phyloP scores from a whole-genome alignment of 2,113 vertebrate species.

The Gorilla gorilla region DNA sequence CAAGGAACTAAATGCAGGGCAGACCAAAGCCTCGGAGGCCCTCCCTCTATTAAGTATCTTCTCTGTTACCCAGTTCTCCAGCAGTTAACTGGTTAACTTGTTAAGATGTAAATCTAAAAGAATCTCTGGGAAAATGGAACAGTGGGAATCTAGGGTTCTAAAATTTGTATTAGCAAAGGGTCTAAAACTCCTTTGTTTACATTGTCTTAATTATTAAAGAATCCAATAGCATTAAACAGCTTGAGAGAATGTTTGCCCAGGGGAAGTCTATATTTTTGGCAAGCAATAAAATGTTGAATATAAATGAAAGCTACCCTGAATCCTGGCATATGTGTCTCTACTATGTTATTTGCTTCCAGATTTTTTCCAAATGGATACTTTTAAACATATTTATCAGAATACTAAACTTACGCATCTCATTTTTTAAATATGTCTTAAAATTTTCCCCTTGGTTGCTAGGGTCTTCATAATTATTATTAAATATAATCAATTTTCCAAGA shows the following conservation, averaged over 20 bases:
- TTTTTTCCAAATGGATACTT: background rate
- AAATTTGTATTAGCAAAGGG: background rate
- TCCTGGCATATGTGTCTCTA: background rate
- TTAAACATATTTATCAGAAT: background rate
- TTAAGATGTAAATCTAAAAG: background rate
- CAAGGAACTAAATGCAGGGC: background rate
- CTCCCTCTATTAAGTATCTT: background rate
- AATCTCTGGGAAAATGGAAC: background rate
- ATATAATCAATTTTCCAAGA: background rate
- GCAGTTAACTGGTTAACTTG: background rate
- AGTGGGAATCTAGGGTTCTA: background rate
- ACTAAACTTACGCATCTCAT: background rate
- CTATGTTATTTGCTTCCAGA: background rate
- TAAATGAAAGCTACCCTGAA: constrained; percentile 18
- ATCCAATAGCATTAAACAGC: background rate
- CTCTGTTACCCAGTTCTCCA: background rate
- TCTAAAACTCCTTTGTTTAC: background rate
- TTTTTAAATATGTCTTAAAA: background rate
- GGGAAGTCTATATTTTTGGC: background rate
- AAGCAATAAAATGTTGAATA: constrained; percentile 28
- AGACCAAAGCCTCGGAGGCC: background rate
- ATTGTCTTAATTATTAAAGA: constrained; percentile 13
- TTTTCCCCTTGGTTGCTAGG: background rate
- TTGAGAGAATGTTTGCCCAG: background rate
- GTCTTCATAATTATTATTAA: background rate